These are phyloP conservation scores for Cebidichthys violaceus DNA, from an alignment of 2,113 vertebrate genomes.

Conservation along the genomic window DNA sequence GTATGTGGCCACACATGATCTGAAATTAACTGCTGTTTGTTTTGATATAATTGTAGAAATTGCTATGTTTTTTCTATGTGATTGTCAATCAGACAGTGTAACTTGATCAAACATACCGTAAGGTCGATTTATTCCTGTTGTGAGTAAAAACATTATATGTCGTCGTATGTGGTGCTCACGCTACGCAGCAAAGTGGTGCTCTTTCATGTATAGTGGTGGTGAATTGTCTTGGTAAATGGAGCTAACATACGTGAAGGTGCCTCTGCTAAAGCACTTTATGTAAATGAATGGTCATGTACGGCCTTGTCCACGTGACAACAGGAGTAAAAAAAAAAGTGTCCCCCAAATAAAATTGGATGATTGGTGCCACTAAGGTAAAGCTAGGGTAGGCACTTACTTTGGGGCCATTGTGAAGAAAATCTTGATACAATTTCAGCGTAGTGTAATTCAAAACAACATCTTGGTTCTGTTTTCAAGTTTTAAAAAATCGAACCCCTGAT, in stretches of 20 bases:
- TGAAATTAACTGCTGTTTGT: neutral
- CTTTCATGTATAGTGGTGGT: neutral
- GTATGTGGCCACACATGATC: neutral
- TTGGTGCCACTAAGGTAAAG: neutral
- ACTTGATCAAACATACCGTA: neutral
- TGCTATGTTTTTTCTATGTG: too few relatives aligned
- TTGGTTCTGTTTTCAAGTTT: neutral
- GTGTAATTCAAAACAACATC: neutral
- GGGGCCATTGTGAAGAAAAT: too few relatives aligned
- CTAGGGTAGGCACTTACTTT: too few relatives aligned
- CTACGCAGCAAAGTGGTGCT: neutral
- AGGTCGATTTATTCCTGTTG: neutral
- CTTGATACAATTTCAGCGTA: too few relatives aligned
- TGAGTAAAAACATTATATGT: neutral
- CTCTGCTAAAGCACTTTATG: too few relatives aligned
- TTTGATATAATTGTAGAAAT: neutral
- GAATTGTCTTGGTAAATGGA: neutral
- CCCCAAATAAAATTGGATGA: neutral
- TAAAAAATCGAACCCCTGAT: neutral
- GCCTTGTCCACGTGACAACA: neutral
- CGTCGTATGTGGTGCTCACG: neutral
- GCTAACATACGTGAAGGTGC: neutral
- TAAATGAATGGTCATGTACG: neutral
- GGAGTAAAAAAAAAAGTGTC: neutral
- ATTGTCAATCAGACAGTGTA: neutral